Base-by-base conservation (phyloP, 2,888 invertebrate genomes). In the Phortica okadai region DNA sequence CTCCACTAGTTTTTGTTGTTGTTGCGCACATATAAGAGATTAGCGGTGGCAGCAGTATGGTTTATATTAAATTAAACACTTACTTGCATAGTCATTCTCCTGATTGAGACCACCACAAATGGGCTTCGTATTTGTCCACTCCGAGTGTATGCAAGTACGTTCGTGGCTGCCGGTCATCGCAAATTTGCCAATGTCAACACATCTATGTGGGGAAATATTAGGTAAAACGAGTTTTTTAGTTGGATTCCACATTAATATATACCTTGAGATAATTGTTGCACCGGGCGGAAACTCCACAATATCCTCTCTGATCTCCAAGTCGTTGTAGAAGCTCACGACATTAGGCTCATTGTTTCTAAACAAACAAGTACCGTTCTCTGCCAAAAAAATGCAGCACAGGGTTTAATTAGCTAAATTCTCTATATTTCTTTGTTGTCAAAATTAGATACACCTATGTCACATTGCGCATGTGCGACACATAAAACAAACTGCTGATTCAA, bases 161-260 rank as follows among this genome's bases (percentile, higher is more conserved):
- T 93, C 93, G 80, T 94, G 94, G 0, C 95, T 95, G 0, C 97
- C 97, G n/a, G 94, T 93, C 93, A 97, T 94, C 0, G 94, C 94
- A 89, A 95, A 97, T 91, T 97, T 97, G n/a, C 97, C 97, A 73
- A 97, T 96, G 88, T 97, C 97, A 45, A 93, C 93, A 89, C 97
- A 97, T 82, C 97, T 94, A 2, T 50, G 50, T 6, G 50, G 14
- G 8, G 8, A 2, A 50, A 0, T 6, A 21, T 54, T 14, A 14
- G 2, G 50, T 50, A 45, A 41, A 16, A 7, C 4, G 7, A 66
- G 4, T 44, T 2, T n/a, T 6, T 16, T 25, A 4, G 2, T 0
- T 0, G 14, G 5, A 8, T 4, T 41, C 7, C 6, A 56, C 56
- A 14, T 16, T 56, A 6, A 4, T 21, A 41, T 16, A 44, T 89